Evolutionary conservation across 2,888 invertebrate genomes (phyloP), one percentile per base, ranked within the genome.

Genomic region (Tetanocera ferruginea): DNA sequence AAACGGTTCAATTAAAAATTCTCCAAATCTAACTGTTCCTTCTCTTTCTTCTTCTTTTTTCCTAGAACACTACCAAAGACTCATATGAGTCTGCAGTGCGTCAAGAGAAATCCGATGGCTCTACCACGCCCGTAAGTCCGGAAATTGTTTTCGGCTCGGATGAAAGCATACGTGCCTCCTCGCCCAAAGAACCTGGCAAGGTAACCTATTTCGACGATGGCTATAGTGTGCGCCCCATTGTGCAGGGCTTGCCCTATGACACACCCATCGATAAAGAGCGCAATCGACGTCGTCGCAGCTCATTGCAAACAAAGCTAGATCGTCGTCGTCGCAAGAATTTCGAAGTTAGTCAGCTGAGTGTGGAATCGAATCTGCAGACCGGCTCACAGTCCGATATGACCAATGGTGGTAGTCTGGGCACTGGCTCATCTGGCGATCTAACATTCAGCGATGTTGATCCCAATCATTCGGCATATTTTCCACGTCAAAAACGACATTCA

Each of bases 401-500:
- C 80, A 82, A 82, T 79, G 83, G 80, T 79, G 76, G 81, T 80
- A 62, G 55, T 71, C 55, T 51, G 19, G 57, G 34, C 60, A 23
- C 75, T 64, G 83, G 83, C 78, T 86, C 86, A 74, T 83, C 85
- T 9, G 80, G 76, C 81, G 82, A 84, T 80, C 73, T 83, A 74
- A 85, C 86, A 82, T 82, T 80, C 57, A 85, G 83, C 62, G 84
- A 87, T 76, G 76, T 86, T 67, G 87, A 87, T 84, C 83, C 86
- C 70, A 84, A 83, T 83, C 86, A 86, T 79, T 78, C 78, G 34
- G 86, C 84, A 67, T 87, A 86, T 73, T 88, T 84, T 82, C 91
- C 90, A 62, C 90, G 89, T 82, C 90, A 95, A 88, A 95, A 95
- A 88, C 91, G 95, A 80, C 94, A 94, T 55, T 96, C 95, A 55